These are phyloP conservation scores for Macquaria australasica DNA, from an alignment of 2,113 vertebrate genomes.

Conservation along the genomic window DNA sequence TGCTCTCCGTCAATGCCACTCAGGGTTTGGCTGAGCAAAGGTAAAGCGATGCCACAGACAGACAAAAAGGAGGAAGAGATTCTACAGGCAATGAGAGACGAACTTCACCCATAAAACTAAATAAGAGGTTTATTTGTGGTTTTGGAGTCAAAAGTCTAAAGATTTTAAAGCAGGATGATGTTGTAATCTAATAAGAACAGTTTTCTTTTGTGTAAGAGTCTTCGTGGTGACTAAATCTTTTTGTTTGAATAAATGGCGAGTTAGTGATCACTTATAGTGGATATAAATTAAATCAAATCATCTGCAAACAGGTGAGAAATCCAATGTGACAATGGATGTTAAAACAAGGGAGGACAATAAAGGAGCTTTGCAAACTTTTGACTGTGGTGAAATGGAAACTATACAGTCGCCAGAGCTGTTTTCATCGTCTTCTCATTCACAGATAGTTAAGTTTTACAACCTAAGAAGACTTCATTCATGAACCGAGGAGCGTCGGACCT, in stretches of 20 bases:
- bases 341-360: neutral
- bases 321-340: neutral
- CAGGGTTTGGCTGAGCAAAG: neutral
- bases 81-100: neutral
- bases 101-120: conserved; percentile 6
- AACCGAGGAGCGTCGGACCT: conserved; percentile 7
- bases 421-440: neutral
- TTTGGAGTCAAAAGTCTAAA: neutral
- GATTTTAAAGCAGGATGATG: neutral
- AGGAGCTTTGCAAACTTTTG: neutral
- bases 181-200: neutral
- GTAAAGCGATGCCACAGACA: neutral
- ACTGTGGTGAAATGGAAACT: neutral
- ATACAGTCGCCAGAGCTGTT: neutral
- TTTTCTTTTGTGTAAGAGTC: too few relatives aligned
- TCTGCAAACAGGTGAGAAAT: neutral
- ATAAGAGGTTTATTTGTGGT: neutral
- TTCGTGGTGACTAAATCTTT: neutral
- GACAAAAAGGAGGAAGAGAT: conserved; percentile 2
- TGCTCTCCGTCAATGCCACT: neutral
- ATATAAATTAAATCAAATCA: neutral
- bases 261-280: neutral
- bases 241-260: neutral
- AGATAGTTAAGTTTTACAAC: neutral
- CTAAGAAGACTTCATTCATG: neutral